Conservation (phyloP, 2,888 invertebrate genomes). For the Eutolmus rufibarbis region DNA sequence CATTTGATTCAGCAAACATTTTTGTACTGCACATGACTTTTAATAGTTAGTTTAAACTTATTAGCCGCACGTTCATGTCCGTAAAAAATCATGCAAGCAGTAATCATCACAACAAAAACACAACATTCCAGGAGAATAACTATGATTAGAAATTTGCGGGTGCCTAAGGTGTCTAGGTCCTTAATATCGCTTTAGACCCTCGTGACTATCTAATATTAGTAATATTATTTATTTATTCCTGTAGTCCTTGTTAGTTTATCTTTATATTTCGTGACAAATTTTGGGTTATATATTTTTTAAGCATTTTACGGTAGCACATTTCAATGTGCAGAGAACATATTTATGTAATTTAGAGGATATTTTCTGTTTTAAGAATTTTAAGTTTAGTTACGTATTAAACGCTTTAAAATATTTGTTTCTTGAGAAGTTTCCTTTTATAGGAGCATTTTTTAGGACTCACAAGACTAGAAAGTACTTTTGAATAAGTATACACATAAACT, state of each 20-base stretch:
- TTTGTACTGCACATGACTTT: background rate
- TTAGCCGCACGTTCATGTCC: background rate
- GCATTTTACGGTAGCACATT: background rate
- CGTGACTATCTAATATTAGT: background rate
- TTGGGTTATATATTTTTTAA: background rate
- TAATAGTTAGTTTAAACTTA: background rate
- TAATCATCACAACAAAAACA: background rate
- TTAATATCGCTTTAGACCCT: background rate
- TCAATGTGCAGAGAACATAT: background rate
- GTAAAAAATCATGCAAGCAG: background rate
- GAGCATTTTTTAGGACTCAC: background rate
- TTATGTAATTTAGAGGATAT: background rate
- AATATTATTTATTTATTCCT: background rate
- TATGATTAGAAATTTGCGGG: background rate
- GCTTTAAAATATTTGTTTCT: background rate
- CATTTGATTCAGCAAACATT: background rate
- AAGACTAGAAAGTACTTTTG: background rate
- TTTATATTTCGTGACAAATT: slow-evolving; percentile 12
- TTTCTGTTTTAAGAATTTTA: slow-evolving; percentile 8
- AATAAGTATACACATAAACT: background rate
- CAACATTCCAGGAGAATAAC: background rate
- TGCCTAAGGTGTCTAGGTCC: background rate
- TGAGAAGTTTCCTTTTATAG: background rate
- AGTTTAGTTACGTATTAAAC: background rate
- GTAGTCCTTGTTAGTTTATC: background rate